Base-by-base conservation (phyloP, 2,113 vertebrate genomes). In the Dicrurus megarhynchus region DNA sequence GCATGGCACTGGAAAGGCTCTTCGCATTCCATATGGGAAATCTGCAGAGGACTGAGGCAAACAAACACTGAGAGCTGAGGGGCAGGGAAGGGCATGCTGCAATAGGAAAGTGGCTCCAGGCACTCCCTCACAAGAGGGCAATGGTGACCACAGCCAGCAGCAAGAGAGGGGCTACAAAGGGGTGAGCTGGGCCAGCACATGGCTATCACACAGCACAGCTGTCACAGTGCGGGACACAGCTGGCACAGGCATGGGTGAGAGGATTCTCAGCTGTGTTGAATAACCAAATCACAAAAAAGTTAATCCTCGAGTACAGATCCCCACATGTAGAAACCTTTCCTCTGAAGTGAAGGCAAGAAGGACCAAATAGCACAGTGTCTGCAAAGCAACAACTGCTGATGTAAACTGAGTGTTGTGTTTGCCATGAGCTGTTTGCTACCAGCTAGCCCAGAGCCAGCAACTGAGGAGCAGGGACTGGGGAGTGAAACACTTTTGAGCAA, bases 91-190 rank as follows among this genome's bases (percentile, higher is more conserved):
- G 20, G 13, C 30, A 20, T 13, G 24, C 20, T 35, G 65, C 41
- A 47, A 12, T 4, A 6, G 49, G 24, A 42, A 80, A 49, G 67
- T 7, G 18, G 42, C 27, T 74, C 42, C 6, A 11, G 57, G 24
- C 28, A 19, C n/a, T n/a, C 56, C 28, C 3, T 46, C 17, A 13
- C 0, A 0, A 73, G 35, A 56, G 26, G 32, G 42, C 7, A 17
- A 22, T 3, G 32, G 50, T 22, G 42, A 35, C 26, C 10, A 14
- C 42, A 35, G 50, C 12, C 67, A 49, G 50, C 35, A 56, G 6
- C 3, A 49, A 32, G 21, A 49, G 17, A 71, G 21, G 67, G 57
- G 17, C 50, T 73, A 73, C 21, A 18, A 16, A 64, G 26, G 21
- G 42, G 9, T 18, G 41, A 71, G 57, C 41, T 49, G 57, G 56